A percentile compares a stretch with the other conserved stretches of the same genome.
Evolutionary conservation across 1,140 invertebrate species (phyloP).

Genomic region (Drosophila nikananu): DNA sequence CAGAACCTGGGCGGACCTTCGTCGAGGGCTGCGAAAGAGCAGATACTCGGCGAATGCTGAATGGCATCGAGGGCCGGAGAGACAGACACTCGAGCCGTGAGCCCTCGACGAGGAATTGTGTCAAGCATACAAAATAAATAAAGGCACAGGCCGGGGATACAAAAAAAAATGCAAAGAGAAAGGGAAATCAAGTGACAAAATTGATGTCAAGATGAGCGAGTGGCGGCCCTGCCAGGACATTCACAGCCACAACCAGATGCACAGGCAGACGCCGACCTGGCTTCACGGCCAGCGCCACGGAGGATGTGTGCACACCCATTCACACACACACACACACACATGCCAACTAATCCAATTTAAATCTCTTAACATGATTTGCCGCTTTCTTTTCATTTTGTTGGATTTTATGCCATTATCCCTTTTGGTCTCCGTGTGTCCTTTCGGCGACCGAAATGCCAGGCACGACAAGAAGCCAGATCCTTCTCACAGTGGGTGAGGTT

Average conservation of each 20-base stretch:
- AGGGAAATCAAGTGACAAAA: slow-evolving; percentile 72
- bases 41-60: slow-evolving; percentile 54
- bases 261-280: slow-evolving; percentile 8
- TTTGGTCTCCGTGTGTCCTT: slow-evolving; percentile 52
- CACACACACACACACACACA: slow-evolving; percentile 47
- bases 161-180: slow-evolving; percentile 35
- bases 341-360: slow-evolving; percentile 81
- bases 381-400: slow-evolving; percentile 82
- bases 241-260: slow-evolving; percentile 22
- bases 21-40: slow-evolving; percentile 63
- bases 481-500: slow-evolving; percentile 11
- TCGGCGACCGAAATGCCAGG: slow-evolving; percentile 62
- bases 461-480: slow-evolving; percentile 31
- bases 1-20: slow-evolving; percentile 14
- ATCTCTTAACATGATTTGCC: slow-evolving; percentile 83
- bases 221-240: slow-evolving; percentile 29
- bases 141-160: slow-evolving; percentile 22
- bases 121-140: slow-evolving; percentile 78
- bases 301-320: slow-evolving; percentile 18
- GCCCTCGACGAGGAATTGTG: slow-evolving; percentile 71
- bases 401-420: slow-evolving; percentile 81
- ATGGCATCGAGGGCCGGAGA: slow-evolving; percentile 66
- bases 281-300: slow-evolving; percentile 60
- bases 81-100: slow-evolving; percentile 60
- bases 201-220: slow-evolving; percentile 77